A percentile compares a stretch with the other conserved stretches of the same genome.
These are phyloP conservation scores for Andrena flavipes DNA, from an alignment of 2,888 invertebrate species.

Conservation along the genomic window DNA sequence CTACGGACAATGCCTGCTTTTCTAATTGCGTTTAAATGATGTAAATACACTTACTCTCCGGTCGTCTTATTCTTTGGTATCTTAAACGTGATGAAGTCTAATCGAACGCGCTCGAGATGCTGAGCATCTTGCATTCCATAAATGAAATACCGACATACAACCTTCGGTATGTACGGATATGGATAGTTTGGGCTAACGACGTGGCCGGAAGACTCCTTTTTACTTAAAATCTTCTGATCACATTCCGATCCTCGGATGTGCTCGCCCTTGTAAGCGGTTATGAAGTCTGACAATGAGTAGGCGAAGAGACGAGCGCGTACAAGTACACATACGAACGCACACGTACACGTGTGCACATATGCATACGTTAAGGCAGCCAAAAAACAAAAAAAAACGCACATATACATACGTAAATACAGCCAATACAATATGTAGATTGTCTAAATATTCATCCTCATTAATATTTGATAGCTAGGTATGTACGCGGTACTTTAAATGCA, in stretches of 20 bases:
- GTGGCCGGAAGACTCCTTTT: constrained; percentile 95
- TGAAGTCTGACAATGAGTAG: constrained; percentile 89
- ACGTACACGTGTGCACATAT: not conserved
- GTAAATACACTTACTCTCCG: constrained; percentile 90
- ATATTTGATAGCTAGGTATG: too few species aligned
- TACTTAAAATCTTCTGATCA: constrained; percentile 98
- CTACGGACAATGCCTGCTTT: not conserved
- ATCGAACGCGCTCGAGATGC: constrained; percentile 96
- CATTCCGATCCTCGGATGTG: constrained; percentile 99
- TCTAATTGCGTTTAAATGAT: not conserved
- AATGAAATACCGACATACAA: constrained; percentile 98
- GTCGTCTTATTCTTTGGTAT: constrained; percentile 93
- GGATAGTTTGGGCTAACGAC: constrained; percentile 99
- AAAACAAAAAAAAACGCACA: not conserved
- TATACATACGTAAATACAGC: too few species aligned
- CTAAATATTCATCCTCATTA: too few species aligned
- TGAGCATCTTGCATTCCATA: constrained; percentile 99
- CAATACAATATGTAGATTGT: too few species aligned
- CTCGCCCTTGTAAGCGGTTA: constrained; percentile 96
- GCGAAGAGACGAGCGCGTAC: not conserved
- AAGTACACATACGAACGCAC: not conserved
- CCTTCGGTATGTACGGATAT: constrained; percentile 97
- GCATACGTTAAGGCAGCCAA: not conserved
- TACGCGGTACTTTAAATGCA: too few species aligned
- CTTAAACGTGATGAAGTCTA: constrained; percentile 95